Evolutionary conservation across 2,888 invertebrate species (phyloP), one percentile per base, ranked within the genome.

Genomic region (Spisula subtruncata): DNA sequence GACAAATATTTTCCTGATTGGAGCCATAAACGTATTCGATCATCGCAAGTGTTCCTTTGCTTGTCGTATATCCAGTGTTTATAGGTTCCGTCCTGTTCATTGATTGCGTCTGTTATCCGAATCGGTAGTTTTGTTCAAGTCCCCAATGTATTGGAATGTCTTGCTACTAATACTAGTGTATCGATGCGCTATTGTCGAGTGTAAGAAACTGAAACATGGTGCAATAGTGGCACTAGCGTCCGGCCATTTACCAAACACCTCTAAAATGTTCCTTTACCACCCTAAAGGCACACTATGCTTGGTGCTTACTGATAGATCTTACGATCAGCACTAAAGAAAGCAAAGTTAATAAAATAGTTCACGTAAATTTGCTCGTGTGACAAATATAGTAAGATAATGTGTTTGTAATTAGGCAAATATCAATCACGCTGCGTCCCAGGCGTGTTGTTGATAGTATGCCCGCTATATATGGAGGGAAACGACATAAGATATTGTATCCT

Each of bases 101-200:
- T 71, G 83, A 83, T 83, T 83, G 66, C 66, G 29, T 20, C 41
- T 83, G 66, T 83, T 83, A 83, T 83, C 71, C 66, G 83, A 71
- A 83, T 71, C 48, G 83, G 83, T 83, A 41, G 71, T 83, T 83
- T 83, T 71, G n/a, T 83, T 35, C 25, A 83, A 83, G 66, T 46
- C 83, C 71, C 29, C 83, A 18, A 66, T 41, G 84, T 84, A 84
- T 84, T 84, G 84, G 75, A 84, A 71, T 84, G 75, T 84, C 84
- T 84, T 84, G 84, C 75, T 75, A 29, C 29, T 35, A 29, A 18
- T 51, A 46, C 75, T 75, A 75, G 75, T 32, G 71, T 84, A 84
- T 84, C 51, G 84, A 84, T 84, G 75, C 83, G 5, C 60, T 25
- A 46, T 83, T 66, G 83, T 71, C 83, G 66, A 71, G 48, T 66